A percentile compares a stretch with the other conserved stretches of the same genome.
These are phyloP conservation scores for Drosophila borborema DNA, from an alignment of 2,888 invertebrate genomes.

Conservation along the genomic window DNA sequence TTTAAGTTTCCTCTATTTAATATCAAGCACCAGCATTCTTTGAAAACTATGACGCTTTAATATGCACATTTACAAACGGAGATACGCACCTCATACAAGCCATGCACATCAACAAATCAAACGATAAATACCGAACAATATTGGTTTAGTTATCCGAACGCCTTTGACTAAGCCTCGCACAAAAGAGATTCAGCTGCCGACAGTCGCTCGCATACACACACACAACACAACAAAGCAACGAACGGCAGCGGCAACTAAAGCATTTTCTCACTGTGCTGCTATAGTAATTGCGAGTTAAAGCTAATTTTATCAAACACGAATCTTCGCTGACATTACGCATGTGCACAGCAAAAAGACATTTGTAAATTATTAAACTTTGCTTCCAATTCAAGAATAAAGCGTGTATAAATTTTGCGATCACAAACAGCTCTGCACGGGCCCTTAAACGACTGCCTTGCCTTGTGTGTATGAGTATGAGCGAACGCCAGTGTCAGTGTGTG, in stretches of 20 bases:
- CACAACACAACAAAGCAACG: conserved; percentile 9
- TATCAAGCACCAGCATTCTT: background rate
- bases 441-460: conserved; percentile 33
- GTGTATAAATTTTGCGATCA: conserved; percentile 48
- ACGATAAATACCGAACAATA: conserved; percentile 16
- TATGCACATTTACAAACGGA: background rate
- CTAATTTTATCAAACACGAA: conserved; percentile 14
- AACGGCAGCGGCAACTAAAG: conserved; percentile 32
- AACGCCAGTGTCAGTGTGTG: conserved; percentile 6
- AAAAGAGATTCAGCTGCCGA: conserved; percentile 5
- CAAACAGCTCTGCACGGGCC: conserved; percentile 38
- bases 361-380: conserved; percentile 17
- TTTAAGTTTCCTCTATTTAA: background rate
- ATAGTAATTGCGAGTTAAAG: background rate
- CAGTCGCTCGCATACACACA: conserved; percentile 18
- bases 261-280: conserved; percentile 40
- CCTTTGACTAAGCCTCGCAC: conserved; percentile 23
- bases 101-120: conserved; percentile 9
- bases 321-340: conserved; percentile 19
- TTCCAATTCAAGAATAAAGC: conserved; percentile 28
- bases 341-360: conserved; percentile 14
- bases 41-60: background rate
- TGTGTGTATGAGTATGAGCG: conserved; percentile 13
- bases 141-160: conserved; percentile 27
- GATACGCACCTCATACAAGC: conserved; percentile 21